A percentile compares a stretch with the other conserved stretches of the same genome.
Evolutionary conservation across 2,888 invertebrate genomes (phyloP).

Genomic region (Folsomia manolachei): DNA sequence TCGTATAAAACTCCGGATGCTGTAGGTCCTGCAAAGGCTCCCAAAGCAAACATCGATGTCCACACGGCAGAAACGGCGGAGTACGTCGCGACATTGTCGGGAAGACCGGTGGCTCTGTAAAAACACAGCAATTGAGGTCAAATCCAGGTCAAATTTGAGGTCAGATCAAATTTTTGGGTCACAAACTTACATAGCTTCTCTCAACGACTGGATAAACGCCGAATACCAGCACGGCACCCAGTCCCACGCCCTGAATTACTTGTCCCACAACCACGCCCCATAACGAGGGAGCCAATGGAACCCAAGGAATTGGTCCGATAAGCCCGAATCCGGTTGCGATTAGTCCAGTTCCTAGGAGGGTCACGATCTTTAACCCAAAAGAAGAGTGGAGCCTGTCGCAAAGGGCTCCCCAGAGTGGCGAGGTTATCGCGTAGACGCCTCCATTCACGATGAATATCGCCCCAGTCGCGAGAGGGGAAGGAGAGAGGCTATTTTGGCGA

Average conservation of each 20-base stretch:
- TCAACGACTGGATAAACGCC: background rate
- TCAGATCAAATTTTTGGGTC: no score
- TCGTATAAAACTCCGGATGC: constrained; percentile 30
- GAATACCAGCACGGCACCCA: constrained; percentile 76
- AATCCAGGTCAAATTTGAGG: no score
- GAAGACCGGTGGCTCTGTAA: constrained; percentile 70
- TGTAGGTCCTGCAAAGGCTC: constrained; percentile 75
- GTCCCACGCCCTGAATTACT: constrained; percentile 75
- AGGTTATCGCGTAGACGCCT: constrained; percentile 67
- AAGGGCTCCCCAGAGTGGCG: constrained; percentile 76
- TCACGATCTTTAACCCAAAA: constrained; percentile 66
- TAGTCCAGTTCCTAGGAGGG: constrained; percentile 65
- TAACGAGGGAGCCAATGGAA: constrained; percentile 62
- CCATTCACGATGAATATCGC: constrained; percentile 82
- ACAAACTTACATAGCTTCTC: background rate
- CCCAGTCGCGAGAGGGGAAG: constrained; percentile 69
- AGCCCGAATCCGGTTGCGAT: constrained; percentile 69
- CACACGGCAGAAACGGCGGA: constrained; percentile 84
- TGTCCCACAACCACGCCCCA: constrained; percentile 69
- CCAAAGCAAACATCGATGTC: constrained; percentile 84
- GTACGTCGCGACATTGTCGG: constrained; percentile 81
- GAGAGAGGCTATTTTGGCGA: constrained; percentile 59
- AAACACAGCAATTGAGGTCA: no score
- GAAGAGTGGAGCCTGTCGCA: constrained; percentile 64
- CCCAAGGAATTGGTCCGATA: constrained; percentile 76